Base-by-base conservation (phyloP, 2,113 vertebrate species). In the Cyrtonyx montezumae region DNA sequence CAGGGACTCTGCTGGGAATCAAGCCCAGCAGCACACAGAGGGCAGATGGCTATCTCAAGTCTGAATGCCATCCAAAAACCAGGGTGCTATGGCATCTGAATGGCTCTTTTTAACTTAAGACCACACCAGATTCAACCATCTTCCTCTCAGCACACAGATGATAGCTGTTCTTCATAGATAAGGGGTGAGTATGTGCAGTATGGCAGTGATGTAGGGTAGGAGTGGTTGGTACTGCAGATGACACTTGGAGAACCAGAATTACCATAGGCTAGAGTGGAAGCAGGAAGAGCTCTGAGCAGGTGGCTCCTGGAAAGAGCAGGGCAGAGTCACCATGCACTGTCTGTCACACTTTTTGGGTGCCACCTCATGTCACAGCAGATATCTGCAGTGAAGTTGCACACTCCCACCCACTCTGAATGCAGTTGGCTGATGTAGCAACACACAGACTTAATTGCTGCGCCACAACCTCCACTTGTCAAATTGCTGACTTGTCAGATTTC, bases 21-120 rank as follows among this genome's bases (percentile, higher is more conserved):
- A 17, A 58, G 48, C 25, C 13, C 40, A 58, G 40, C 10, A 76
- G 48, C 68, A 10, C 9, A 4, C 20, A 74, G 51, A 66, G 43
- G 46, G 22, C 0, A 0, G 25, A 53, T 1, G 1, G 46, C 6
- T 13, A 17, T 13, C 4, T 8, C 15, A 76, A 76, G 30, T 14
- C 9, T 0, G 0, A 34, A 9, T 34, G 36, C 13, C 8, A 5
- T 55, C 26, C 3, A 1, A 68, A 25, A 81, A 86, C 12, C 26
- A 62, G 53, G 13, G 14, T 48, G 18, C 20, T 91, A n/a, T 62
- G 51, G 69, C 73, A 85, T 58, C 48, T 45, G 22, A 6, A 58
- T 83, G 32, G 56, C 78, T 88, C 37, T 62, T 8, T 0, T 26
- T 59, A 79, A 75, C 36, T 56, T 5, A 1, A 71, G 61, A 68